Percentiles rank a stretch among this genome's conserved stretches.
Evolutionary conservation across 2,113 vertebrate species (phyloP).

Genomic region (Dolichallabes microphthalmus): DNA sequence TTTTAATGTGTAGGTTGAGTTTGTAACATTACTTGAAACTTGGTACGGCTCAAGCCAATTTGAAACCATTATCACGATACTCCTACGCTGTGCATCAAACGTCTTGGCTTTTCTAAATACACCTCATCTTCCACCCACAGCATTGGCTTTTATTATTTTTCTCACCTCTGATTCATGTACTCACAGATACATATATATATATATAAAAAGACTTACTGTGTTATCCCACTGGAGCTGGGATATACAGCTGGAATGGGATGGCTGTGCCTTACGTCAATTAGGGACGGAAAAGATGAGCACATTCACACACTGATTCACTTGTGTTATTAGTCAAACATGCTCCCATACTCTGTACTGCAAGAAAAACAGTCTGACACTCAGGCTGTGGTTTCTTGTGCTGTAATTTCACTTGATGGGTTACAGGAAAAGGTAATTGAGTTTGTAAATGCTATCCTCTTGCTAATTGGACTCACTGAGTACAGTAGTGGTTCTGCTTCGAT

Average conservation of each 20-base stretch:
- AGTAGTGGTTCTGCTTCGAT: constrained; percentile 1
- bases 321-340: neutral
- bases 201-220: neutral
- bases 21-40: constrained; percentile 31
- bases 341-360: neutral
- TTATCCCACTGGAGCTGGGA: neutral
- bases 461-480: constrained; percentile 17
- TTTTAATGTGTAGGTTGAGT: constrained; percentile 25
- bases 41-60: neutral
- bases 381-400: neutral
- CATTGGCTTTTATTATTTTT: constrained; percentile 29
- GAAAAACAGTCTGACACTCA: neutral
- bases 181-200: neutral
- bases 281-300: neutral
- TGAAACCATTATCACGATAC: constrained; percentile 12
- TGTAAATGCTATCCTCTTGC: constrained; percentile 3
- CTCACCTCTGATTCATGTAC: constrained; percentile 43
- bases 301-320: neutral
- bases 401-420: neutral
- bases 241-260: neutral
- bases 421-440: neutral
- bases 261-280: neutral
- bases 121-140: constrained; percentile 29
- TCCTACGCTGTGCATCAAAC: neutral
- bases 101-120: neutral